These are phyloP conservation scores for Heliconius hewitsoni DNA, from an alignment of 1,140 invertebrate genomes.

Conservation along the genomic window DNA sequence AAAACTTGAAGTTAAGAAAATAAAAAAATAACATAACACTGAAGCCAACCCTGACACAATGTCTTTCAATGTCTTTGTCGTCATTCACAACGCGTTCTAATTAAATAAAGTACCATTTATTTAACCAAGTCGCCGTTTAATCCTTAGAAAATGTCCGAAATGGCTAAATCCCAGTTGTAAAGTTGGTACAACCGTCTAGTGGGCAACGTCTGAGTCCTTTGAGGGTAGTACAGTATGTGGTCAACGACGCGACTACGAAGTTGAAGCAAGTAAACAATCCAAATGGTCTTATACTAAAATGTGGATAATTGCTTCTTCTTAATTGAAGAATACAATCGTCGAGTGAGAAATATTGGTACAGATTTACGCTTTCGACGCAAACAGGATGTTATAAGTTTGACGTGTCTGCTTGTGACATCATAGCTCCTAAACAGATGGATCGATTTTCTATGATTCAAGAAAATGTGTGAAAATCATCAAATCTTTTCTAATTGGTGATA, in stretches of 20 bases:
- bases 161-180: conserved; percentile 23
- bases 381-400: not conserved
- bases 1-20: no score
- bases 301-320: not conserved
- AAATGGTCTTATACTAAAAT: conserved; percentile 20
- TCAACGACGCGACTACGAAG: conserved; percentile 30
- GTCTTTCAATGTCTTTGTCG: no score
- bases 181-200: conserved; percentile 18
- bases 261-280: conserved; percentile 22
- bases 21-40: no score
- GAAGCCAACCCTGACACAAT: not conserved
- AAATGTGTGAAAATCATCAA: no score
- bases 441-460: no score
- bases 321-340: not conserved
- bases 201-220: conserved; percentile 15
- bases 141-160: not conserved
- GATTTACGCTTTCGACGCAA: not conserved
- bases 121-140: conserved; percentile 10
- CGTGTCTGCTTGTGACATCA: no score
- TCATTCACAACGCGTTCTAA: not conserved
- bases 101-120: conserved; percentile 15
- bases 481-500: no score
- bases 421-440: no score
- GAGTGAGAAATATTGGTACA: not conserved
- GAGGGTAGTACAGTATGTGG: conserved; percentile 20